Conservation (phyloP, 1,140 invertebrate genomes). For the Drosophila orena region DNA sequence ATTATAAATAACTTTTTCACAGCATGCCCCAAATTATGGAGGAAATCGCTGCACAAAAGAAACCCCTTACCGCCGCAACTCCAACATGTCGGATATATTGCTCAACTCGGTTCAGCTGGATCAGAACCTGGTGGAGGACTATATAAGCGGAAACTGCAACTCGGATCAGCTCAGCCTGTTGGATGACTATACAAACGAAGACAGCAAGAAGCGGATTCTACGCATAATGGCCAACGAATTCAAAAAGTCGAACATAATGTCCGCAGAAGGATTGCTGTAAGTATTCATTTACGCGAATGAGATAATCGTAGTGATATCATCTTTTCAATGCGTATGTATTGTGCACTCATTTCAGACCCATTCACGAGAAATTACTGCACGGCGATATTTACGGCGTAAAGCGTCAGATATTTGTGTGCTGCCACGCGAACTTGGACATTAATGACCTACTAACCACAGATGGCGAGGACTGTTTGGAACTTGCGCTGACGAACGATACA, state of each 20-base stretch:
- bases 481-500: conserved; percentile 60
- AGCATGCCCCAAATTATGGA: not conserved
- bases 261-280: conserved; percentile 50
- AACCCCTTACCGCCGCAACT: conserved; percentile 26
- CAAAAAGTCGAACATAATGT: conserved; percentile 5
- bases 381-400: conserved; percentile 35
- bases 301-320: not conserved
- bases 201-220: conserved; percentile 5
- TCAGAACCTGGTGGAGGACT: conserved; percentile 10
- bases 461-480: conserved; percentile 71
- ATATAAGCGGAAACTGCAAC: conserved; percentile 29
- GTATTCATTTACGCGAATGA: conserved; percentile 12
- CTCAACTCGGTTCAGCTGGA: too few relatives aligned
- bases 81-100: not conserved
- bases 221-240: conserved; percentile 47
- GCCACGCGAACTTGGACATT: conserved; percentile 39
- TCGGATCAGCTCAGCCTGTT: not conserved
- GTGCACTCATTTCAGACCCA: conserved; percentile 45
- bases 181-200: conserved; percentile 31
- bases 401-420: conserved; percentile 59
- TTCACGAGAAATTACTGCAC: conserved; percentile 63
- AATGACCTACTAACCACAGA: conserved; percentile 61
- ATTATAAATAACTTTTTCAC: too few relatives aligned
- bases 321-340: too few relatives aligned
- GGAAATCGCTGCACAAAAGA: not conserved